Percentiles rank a stretch among this genome's conserved stretches.
Conservation (phyloP, 2,797 vertebrate genomes). For the Pangasius krempfi region DNA sequence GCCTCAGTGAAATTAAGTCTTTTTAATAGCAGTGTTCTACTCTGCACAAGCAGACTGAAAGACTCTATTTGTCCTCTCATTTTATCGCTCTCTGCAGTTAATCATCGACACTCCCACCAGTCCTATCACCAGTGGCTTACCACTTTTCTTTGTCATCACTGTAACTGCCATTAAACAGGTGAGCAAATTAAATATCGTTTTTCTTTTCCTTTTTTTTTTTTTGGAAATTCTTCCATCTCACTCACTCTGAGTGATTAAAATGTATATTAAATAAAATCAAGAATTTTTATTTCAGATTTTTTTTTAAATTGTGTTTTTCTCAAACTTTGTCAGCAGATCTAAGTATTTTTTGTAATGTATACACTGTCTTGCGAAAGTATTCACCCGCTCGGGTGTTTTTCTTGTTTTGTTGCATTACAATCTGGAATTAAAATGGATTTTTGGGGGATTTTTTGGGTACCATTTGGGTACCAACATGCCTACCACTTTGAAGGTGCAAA, state of each 20-base stretch:
- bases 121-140: constrained; percentile 93
- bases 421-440: too few species aligned
- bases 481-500: too few species aligned
- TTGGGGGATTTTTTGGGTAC: too few species aligned
- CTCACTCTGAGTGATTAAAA: not conserved
- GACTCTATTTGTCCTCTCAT: not conserved
- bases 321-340: not conserved
- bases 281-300: not conserved
- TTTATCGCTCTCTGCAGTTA: constrained; percentile 73
- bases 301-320: not conserved
- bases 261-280: not conserved
- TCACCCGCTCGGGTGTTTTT: too few species aligned
- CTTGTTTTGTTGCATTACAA: too few species aligned
- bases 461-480: too few species aligned
- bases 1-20: constrained; percentile 25
- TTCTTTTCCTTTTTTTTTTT: not conserved
- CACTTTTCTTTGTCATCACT: constrained; percentile 95
- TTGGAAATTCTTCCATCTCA: not conserved
- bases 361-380: too few species aligned
- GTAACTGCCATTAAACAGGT: constrained; percentile 98
- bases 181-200: constrained; percentile 48
- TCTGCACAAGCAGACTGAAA: not conserved
- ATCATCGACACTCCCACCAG: constrained; percentile 98
- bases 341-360: not conserved
- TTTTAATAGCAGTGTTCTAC: not conserved